These are phyloP conservation scores for Drosophila erecta DNA, from an alignment of 1,140 invertebrate species.

Conservation along the genomic window DNA sequence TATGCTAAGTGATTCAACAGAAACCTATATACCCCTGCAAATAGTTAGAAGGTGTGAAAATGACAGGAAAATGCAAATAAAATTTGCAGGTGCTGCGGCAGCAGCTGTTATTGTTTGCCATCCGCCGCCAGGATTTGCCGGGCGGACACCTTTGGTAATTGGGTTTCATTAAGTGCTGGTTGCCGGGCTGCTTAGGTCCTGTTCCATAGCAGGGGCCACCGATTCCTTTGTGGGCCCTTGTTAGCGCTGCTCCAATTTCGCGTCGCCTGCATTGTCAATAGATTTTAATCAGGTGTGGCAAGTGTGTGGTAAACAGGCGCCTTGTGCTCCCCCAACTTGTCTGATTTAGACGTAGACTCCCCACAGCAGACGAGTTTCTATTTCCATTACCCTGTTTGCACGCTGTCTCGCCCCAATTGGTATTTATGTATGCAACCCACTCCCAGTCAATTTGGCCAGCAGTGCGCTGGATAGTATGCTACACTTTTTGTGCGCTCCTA, in stretches of 20 bases:
- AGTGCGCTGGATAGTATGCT: slow-evolving; percentile 45
- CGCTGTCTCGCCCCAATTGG: slow-evolving; percentile 52
- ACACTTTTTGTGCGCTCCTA: slow-evolving; percentile 27
- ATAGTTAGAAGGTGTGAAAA: slow-evolving; percentile 15
- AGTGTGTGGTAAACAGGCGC: slow-evolving; percentile 64
- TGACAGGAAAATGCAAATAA: slow-evolving; percentile 68
- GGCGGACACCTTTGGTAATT: slow-evolving; percentile 58
- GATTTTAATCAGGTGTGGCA: slow-evolving; percentile 83
- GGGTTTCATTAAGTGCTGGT: slow-evolving; percentile 66
- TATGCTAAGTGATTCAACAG: not conserved
- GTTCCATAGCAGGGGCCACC: slow-evolving; percentile 20
- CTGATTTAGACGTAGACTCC: slow-evolving; percentile 52
- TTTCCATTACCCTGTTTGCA: slow-evolving; percentile 52
- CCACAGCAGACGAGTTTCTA: slow-evolving; percentile 49
- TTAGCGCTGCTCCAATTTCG: slow-evolving; percentile 66
- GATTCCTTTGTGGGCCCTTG: slow-evolving; percentile 55
- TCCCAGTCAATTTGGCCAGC: slow-evolving; percentile 30
- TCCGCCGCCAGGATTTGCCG: slow-evolving; percentile 16
- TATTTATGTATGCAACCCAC: slow-evolving; percentile 70
- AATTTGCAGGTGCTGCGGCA: slow-evolving; percentile 63
- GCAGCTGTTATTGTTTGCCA: slow-evolving; percentile 77
- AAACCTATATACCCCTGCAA: slow-evolving; percentile 13
- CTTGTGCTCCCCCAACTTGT: not conserved
- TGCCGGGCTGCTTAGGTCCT: not conserved
- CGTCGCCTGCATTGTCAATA: slow-evolving; percentile 65